Base-by-base conservation (phyloP, 92 coral and sea anemone species). In the Diadumene lineata region DNA sequence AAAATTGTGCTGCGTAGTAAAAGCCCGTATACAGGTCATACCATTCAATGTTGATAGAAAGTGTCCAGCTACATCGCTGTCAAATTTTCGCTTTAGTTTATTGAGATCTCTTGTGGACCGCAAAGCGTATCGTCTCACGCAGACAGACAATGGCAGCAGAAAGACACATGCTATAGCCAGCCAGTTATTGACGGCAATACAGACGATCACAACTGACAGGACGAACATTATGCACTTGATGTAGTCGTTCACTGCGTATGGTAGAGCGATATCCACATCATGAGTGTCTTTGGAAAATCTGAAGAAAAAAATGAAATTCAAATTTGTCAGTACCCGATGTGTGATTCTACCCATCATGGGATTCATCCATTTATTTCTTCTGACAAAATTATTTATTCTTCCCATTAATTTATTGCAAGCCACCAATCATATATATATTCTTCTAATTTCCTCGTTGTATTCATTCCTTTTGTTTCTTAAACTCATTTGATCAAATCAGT, bases 211-310 rank as follows among this genome's bases (percentile, higher is more conserved):
- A 8, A 82, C 80, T 26, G 78, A 84, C 9, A 66, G 30, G 33
- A 55, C 34, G 19, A 31, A 74, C 10, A 85, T 72, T 1, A 79
- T 1, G 7, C 66, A 1, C 26, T 79, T 62, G 53, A 79, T 8
- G 24, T 80, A 72, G 9, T 69, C 75, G 16, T 67, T 58, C 30
- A 80, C 60, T 15, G 50, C 74, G 22, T 68, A 73, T 2, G 89
- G 89, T 13, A 85, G 68, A 30, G 58, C 38, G 18, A 69, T 76
- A 74, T 85, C 89, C 81, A 78, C 60, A 50, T 67, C 53, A 26
- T 61, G 73, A 16, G 64, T 72, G 70, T 85, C 89, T 34, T 78
- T 75, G 16, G 89, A 85, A 69, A 85, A 85, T 64, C 89, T 74
- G 64, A 18, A 77, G 34, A 31, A 19, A 31, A 26, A 56, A 26